Evolutionary conservation across 1,140 invertebrate species (phyloP), one percentile per base, ranked within the genome.

Genomic region (Anastrepha obliqua): DNA sequence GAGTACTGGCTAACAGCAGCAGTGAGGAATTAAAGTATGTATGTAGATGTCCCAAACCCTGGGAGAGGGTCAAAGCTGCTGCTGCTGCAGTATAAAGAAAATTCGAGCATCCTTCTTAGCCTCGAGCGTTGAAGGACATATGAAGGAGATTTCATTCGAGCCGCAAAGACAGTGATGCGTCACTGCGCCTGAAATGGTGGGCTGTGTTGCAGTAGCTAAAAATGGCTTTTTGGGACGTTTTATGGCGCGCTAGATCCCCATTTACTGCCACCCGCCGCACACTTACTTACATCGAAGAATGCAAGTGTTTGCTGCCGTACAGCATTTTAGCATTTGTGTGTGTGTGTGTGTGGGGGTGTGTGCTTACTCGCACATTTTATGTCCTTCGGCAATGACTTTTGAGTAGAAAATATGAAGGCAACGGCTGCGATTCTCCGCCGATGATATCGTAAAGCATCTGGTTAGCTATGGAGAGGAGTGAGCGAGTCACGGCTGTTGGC

Each of bases 351-450:
- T 81, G 47, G 51, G 74, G 0, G 60, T 62, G 60, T 62, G 60
- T 62, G 13, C 13, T 8, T 15, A 17, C 47, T 51, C 74, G 47
- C 74, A 81, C 47, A 81, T 81, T 81, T 81, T 81, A 81, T 81
- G 74, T 81, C 74, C 74, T 81, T 81, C 74, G 74, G 74, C 74
- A 81, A 55, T 81, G 74, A 81, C 74, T 81, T 81, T 81, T 81
- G 74, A 81, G 74, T 81, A 47, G 47, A 81, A 81, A 81, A 81
- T 81, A 81, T 81, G 74, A 81, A 81, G 74, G 74, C 74, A 81
- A 81, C 74, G 74, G 47, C 74, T 58, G 74, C 74, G 74, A 17
- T 81, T 55, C 47, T 51, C 8, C 47, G 74, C 74, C 74, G 74
- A 9, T 55, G n/a, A 81, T 58, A 81, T 58, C 74, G 47, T 81